phyloP scores from a whole-genome alignment of 2,888 invertebrate species.

The Autographa gamma region DNA sequence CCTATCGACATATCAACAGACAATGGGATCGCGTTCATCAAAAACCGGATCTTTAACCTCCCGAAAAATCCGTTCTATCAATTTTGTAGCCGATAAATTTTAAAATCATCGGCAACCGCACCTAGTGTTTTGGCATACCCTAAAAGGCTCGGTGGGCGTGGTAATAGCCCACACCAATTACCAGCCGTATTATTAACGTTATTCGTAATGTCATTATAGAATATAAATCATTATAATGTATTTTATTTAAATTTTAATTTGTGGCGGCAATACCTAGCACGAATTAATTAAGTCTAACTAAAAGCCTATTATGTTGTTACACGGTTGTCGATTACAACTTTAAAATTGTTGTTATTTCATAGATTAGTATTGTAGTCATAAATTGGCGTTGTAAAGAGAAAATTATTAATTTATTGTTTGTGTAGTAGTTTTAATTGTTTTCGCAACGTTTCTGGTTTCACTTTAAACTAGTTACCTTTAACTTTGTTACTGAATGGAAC shows the following conservation, averaged over 20 bases:
- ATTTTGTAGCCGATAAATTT: slow-evolving; percentile 46
- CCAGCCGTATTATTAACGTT: slow-evolving; percentile 53
- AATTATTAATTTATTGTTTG: slow-evolving; percentile 27
- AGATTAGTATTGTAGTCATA: slow-evolving; percentile 8
- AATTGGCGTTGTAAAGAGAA: slow-evolving; percentile 28
- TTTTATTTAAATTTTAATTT: slow-evolving; percentile 58
- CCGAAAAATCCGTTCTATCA: not conserved
- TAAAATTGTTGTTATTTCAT: slow-evolving; percentile 32
- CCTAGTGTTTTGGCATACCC: slow-evolving; percentile 47
- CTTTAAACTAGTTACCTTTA: slow-evolving; percentile 16
- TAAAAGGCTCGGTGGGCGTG: slow-evolving; percentile 53
- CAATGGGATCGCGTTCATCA: not conserved
- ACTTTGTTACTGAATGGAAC: not conserved
- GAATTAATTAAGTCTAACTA: slow-evolving; percentile 48
- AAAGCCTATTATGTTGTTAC: slow-evolving; percentile 44
- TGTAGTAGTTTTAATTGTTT: slow-evolving; percentile 34
- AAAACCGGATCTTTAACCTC: not conserved
- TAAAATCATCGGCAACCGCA: slow-evolving; percentile 44
- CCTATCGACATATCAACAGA: not conserved
- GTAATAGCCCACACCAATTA: slow-evolving; percentile 57
- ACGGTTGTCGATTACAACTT: slow-evolving; percentile 27
- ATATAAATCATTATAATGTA: slow-evolving; percentile 58
- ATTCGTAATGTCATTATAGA: slow-evolving; percentile 58
- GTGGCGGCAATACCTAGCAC: slow-evolving; percentile 37
- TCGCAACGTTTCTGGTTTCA: slow-evolving; percentile 9